Percentiles rank a stretch among this genome's conserved stretches.
Conservation (phyloP, 2,888 invertebrate genomes). For the Gari tellinella region DNA sequence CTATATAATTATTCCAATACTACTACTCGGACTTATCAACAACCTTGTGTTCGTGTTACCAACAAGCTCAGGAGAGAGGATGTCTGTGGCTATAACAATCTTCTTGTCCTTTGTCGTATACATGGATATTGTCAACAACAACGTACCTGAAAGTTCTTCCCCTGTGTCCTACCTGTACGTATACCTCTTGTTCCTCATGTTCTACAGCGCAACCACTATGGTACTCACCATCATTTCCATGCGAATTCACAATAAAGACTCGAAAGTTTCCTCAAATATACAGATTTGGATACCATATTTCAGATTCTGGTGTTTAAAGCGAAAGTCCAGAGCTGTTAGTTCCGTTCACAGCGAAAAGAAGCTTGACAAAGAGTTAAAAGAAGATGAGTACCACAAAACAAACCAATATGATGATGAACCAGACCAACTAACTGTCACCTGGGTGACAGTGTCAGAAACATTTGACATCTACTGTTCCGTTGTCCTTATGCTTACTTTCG, state of each 20-base stretch:
- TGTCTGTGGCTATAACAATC: slow-evolving; percentile 43
- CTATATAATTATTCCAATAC: slow-evolving; percentile 44
- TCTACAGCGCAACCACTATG: slow-evolving; percentile 32
- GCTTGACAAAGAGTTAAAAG: too few species aligned
- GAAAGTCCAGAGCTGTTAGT: neutral
- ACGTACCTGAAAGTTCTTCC: slow-evolving; percentile 44
- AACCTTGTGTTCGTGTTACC: slow-evolving; percentile 50
- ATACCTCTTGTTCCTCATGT: slow-evolving; percentile 40
- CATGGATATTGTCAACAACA: slow-evolving; percentile 50
- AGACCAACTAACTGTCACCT: slow-evolving; percentile 3
- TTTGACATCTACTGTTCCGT: slow-evolving; percentile 28
- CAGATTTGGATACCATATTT: neutral
- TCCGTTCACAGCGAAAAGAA: neutral
- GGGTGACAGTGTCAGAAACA: slow-evolving; percentile 36
- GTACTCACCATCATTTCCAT: slow-evolving; percentile 36
- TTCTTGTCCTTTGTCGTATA: slow-evolving; percentile 52
- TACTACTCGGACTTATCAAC: slow-evolving; percentile 36
- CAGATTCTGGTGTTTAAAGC: neutral
- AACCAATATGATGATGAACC: neutral
- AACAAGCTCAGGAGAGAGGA: slow-evolving; percentile 43
- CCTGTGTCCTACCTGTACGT: slow-evolving; percentile 47
- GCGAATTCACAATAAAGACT: slow-evolving; percentile 34
- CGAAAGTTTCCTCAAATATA: slow-evolving; percentile 6
- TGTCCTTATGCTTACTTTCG: neutral
- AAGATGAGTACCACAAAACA: too few species aligned